These are phyloP conservation scores for Vollenhovia emeryi DNA, from an alignment of 1,140 invertebrate genomes.

Conservation along the genomic window DNA sequence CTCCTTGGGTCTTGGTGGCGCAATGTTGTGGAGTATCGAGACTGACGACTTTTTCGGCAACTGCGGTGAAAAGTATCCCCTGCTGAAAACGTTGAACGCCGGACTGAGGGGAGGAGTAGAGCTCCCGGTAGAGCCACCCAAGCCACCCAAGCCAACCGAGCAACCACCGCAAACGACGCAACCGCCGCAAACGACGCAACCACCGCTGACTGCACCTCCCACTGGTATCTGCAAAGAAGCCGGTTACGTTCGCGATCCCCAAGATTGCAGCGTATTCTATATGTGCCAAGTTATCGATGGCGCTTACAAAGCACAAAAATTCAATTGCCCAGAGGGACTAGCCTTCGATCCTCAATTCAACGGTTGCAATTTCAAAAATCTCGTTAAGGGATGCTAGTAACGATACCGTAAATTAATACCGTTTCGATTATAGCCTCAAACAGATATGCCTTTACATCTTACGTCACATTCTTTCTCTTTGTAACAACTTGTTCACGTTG, in stretches of 20 bases:
- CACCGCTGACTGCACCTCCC: neutral
- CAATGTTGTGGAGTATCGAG: slow-evolving; percentile 91
- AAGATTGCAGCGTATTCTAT: slow-evolving; percentile 73
- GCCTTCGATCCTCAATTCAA: slow-evolving; percentile 49
- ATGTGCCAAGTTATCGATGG: slow-evolving; percentile 45
- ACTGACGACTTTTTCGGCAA: slow-evolving; percentile 89
- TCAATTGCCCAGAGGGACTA: slow-evolving; percentile 46
- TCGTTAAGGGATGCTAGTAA: slow-evolving; percentile 23
- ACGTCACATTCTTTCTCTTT: neutral
- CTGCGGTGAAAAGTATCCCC: slow-evolving; percentile 87
- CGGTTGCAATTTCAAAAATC: slow-evolving; percentile 55
- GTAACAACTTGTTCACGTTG: neutral
- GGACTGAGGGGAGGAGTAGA: slow-evolving; percentile 73
- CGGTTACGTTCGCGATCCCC: slow-evolving; percentile 70
- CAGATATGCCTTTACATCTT: neutral
- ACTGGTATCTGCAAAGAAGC: slow-evolving; percentile 62
- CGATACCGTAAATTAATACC: neutral
- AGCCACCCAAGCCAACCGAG: neutral
- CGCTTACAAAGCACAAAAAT: neutral
- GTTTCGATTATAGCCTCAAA: no score
- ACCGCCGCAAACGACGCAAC: neutral
- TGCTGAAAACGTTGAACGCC: slow-evolving; percentile 87
- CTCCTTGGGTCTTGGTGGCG: slow-evolving; percentile 86
- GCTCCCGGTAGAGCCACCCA: slow-evolving; percentile 45
- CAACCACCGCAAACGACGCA: neutral